Base-by-base conservation (phyloP, 2,888 invertebrate species). In the Drosophila meridiana region DNA sequence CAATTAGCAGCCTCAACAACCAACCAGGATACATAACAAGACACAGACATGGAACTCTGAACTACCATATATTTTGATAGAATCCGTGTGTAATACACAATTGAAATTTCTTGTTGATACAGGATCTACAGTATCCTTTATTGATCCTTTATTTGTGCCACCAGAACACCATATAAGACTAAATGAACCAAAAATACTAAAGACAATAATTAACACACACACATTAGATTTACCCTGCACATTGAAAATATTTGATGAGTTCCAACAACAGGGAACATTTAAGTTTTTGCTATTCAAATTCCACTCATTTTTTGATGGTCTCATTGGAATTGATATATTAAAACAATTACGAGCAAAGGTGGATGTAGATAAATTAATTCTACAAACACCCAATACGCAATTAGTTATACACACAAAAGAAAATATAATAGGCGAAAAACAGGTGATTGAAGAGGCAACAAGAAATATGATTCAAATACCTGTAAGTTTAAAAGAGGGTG, bases 201-300 rank as follows among this genome's bases (percentile, higher is more conserved):
- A 47, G 9, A 28, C 45, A 47, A 47, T 47, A 47, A 11, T 47
- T 2, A 47, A 47, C 45, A 11, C 26, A 47, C 45, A 47, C 2
- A 47, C 45, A 28, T 9, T 47, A 47, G 11, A 47, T 13, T 47
- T 47, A 47, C 4, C 28, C 11, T 28, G 45, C 5, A 47, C 26
- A 28, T 28, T 43, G 8, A 45, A 47, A 5, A 47, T 47, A 47
- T 47, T 47, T 47, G 4, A 45, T 2, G 45, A 45, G 4, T 26
- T 45, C 9, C 45, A 45, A 45, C n/a, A 45, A 45, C 45, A 45
- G 26, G 45, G 45, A 45, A 45, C 45, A 45, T 45, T 45, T 45
- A 3, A 26, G 20, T 45, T 26, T 26, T 26, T 45, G 8, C 9
- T 43, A 3, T 45, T 45, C 7, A 45, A 45, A 45, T 26, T 45